Percentiles rank a stretch among this genome's conserved stretches.
Conservation (phyloP, 2,888 invertebrate genomes). For the Aspidiotus destructor region DNA sequence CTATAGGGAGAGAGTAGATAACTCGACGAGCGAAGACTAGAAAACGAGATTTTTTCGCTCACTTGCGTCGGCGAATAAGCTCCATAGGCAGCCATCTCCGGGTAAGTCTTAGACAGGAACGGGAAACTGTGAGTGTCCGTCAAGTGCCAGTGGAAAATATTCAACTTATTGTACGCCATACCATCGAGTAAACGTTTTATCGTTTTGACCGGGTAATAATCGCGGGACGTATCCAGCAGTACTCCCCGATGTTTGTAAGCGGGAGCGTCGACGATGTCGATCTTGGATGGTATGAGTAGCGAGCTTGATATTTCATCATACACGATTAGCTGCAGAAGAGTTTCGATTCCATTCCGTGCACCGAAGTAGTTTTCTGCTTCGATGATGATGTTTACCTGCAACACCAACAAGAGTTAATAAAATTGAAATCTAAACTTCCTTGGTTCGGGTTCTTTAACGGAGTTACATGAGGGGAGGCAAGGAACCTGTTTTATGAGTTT, state of each 20-base stretch:
- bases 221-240: slow-evolving; percentile 80
- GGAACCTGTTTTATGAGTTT: too few species aligned
- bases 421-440: neutral
- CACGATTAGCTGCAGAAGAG: slow-evolving; percentile 61
- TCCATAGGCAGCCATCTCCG: slow-evolving; percentile 62
- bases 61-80: slow-evolving; percentile 65
- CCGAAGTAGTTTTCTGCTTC: slow-evolving; percentile 56
- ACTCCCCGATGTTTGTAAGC: slow-evolving; percentile 80
- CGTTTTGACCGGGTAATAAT: slow-evolving; percentile 63
- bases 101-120: slow-evolving; percentile 62
- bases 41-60: neutral
- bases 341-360: slow-evolving; percentile 64
- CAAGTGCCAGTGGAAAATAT: slow-evolving; percentile 91
- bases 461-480: too few species aligned
- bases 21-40: too few species aligned
- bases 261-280: slow-evolving; percentile 63
- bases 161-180: slow-evolving; percentile 83
- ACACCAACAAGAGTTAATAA: slow-evolving; percentile 6
- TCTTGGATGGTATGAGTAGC: slow-evolving; percentile 53
- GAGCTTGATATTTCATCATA: slow-evolving; percentile 55
- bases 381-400: slow-evolving; percentile 48
- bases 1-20: too few species aligned
- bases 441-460: neutral
- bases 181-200: slow-evolving; percentile 72
- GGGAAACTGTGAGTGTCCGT: slow-evolving; percentile 93